Percentiles rank a stretch among this genome's conserved stretches.
Conservation (phyloP, 2,888 invertebrate species). For the Cremastinae sp. region DNA sequence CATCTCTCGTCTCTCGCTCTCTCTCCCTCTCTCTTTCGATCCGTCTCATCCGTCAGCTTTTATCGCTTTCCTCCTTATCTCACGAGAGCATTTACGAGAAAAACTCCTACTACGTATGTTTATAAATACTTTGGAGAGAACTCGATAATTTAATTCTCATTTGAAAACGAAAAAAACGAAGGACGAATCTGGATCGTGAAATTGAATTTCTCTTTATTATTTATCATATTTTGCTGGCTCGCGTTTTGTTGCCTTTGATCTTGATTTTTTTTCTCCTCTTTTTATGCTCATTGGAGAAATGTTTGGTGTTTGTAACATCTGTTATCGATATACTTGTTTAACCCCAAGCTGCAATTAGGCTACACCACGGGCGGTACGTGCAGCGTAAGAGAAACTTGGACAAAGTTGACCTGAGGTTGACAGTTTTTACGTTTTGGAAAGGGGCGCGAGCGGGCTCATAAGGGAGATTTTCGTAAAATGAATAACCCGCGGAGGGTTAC, state of each 20-base stretch:
- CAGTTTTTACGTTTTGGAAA: constrained; percentile 70
- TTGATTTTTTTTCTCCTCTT: not conserved
- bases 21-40: too few species aligned
- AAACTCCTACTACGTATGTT: not conserved
- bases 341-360: constrained; percentile 70
- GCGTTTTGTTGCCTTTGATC: not conserved
- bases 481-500: constrained; percentile 66
- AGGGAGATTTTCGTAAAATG: constrained; percentile 31
- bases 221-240: too few species aligned
- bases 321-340: constrained; percentile 65
- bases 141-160: too few species aligned
- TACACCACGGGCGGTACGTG: constrained; percentile 69
- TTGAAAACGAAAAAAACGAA: too few species aligned
- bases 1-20: constrained; percentile 16
- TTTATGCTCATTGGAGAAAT: constrained; percentile 8
- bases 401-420: constrained; percentile 70
- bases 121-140: not conserved
- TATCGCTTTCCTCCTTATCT: too few species aligned
- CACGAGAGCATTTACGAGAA: not conserved
- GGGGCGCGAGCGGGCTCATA: constrained; percentile 53
- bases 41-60: too few species aligned
- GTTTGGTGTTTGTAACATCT: constrained; percentile 46
- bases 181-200: too few species aligned
- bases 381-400: constrained; percentile 8
- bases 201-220: too few species aligned